Base-by-base conservation (phyloP, 2,888 invertebrate genomes). In the Metopia argyrocephala region DNA sequence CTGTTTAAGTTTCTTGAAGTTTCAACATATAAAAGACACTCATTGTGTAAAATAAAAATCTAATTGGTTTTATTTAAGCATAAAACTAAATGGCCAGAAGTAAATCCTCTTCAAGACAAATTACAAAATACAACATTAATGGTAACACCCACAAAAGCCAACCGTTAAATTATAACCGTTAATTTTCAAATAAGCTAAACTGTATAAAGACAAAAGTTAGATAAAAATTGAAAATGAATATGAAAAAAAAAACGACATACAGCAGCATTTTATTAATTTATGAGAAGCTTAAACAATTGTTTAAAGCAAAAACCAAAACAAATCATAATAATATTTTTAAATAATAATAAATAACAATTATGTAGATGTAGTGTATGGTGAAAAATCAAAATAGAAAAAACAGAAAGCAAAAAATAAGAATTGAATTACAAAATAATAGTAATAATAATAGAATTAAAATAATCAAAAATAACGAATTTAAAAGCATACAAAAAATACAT, bases 201-300 rank as follows among this genome's bases (percentile, higher is more conserved):
- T n/a, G n/a, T 54, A 57, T 31, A 28, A 62, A 70, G 59, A 79
- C 66, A 76, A 68, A 12, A 65, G 31, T 31, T 57, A 15, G 56
- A 62, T 25, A 9, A 15, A 50, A 64, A 78, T 5, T 20, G 38
- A 68, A 69, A 31, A 5, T 0, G 9, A n/a, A 27, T 3, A 69
- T 57, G 25, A 25, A 57, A 38, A 12, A 64, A n/a, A 15, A 66
- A 27, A 48, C 64, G 52, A 64, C 73, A 68, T 69, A 81, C 80
- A 78, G 80, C 80, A 80, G 80, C 80, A 74, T 78, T 74, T 81
- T 78, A 64, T 78, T 74, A 81, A 81, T 81, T 81, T 81, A 81
- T 73, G 76, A 74, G 80, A 81, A 76, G 80, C 80, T 78, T 81
- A 81, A 81, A 81, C 73, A 81, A 81, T 81, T 81, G 76, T 48